These are phyloP conservation scores for Caenorhabditis sp. DNA, from an alignment of 2,888 invertebrate genomes.

Conservation along the genomic window DNA sequence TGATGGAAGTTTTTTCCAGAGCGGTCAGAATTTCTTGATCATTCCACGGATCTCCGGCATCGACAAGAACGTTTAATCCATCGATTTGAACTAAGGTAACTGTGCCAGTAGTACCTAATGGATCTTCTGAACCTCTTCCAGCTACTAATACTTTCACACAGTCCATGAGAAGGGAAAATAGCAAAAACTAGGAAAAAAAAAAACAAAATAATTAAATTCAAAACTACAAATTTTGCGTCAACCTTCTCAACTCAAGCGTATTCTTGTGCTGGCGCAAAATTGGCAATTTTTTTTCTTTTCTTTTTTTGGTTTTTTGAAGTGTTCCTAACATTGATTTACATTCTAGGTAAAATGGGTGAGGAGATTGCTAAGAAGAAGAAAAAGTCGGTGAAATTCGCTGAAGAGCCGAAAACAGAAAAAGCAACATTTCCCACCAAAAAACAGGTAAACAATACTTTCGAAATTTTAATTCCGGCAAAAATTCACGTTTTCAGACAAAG, in stretches of 20 bases:
- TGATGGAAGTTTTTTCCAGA: conserved; percentile 3
- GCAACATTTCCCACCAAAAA: not conserved
- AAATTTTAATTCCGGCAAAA: not conserved
- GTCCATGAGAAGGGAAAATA: not conserved
- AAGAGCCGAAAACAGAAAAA: conserved; percentile 13
- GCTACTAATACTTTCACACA: not conserved
- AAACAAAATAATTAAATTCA: not conserved
- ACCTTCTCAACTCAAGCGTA: not conserved
- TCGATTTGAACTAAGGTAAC: conserved; percentile 23
- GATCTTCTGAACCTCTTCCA: conserved; percentile 20
- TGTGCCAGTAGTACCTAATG: conserved; percentile 23
- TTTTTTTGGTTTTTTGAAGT: not conserved
- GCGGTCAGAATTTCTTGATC: conserved; percentile 24
- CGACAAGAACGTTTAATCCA: conserved; percentile 18
- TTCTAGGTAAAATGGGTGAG: not conserved
- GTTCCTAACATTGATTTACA: not conserved
- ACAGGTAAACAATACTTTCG: not conserved
- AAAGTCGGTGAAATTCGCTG: conserved; percentile 41
- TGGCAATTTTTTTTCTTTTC: not conserved
- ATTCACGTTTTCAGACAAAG: conserved; percentile 10
- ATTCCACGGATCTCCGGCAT: conserved; percentile 51
- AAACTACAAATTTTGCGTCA: not conserved
- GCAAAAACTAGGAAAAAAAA: not conserved
- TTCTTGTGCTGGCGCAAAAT: not conserved
- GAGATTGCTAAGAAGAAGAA: conserved; percentile 23